These are phyloP conservation scores for Leptopilina syphax DNA, from an alignment of 2,888 invertebrate genomes.

Conservation along the genomic window DNA sequence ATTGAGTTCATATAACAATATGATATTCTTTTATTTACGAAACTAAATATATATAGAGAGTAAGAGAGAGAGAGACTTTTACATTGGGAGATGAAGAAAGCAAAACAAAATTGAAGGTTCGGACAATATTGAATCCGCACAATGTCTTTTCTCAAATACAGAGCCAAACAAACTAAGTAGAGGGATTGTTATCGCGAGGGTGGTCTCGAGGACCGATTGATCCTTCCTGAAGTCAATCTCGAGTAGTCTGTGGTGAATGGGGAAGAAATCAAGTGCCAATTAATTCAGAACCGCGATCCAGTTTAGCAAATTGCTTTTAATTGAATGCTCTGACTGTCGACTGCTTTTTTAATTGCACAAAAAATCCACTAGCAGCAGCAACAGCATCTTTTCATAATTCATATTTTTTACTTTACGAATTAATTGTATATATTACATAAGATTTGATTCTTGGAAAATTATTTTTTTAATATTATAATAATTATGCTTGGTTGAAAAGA, in stretches of 20 bases:
- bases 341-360: slow-evolving; percentile 23
- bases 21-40: too few species aligned
- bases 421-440: too few species aligned
- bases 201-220: slow-evolving; percentile 40
- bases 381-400: slow-evolving; percentile 3
- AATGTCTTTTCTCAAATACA: slow-evolving; percentile 21
- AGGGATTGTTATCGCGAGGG: slow-evolving; percentile 41
- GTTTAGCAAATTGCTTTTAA: slow-evolving; percentile 37
- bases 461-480: too few species aligned
- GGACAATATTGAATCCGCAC: slow-evolving; percentile 17
- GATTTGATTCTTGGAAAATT: too few species aligned
- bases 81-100: neutral
- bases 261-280: slow-evolving; percentile 39
- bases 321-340: slow-evolving; percentile 21
- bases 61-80: neutral
- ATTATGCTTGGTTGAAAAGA: too few species aligned
- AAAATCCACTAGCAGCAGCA: neutral
- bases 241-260: slow-evolving; percentile 28
- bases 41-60: too few species aligned
- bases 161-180: slow-evolving; percentile 14
- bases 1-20: too few species aligned
- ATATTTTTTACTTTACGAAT: neutral
- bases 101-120: slow-evolving; percentile 16
- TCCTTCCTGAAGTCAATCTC: slow-evolving; percentile 36
- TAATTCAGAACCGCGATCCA: slow-evolving; percentile 25